A percentile compares a stretch with the other conserved stretches of the same genome.
phyloP scores from a whole-genome alignment of 2,797 vertebrate genomes.

The Lepilemur septentrionalis region DNA sequence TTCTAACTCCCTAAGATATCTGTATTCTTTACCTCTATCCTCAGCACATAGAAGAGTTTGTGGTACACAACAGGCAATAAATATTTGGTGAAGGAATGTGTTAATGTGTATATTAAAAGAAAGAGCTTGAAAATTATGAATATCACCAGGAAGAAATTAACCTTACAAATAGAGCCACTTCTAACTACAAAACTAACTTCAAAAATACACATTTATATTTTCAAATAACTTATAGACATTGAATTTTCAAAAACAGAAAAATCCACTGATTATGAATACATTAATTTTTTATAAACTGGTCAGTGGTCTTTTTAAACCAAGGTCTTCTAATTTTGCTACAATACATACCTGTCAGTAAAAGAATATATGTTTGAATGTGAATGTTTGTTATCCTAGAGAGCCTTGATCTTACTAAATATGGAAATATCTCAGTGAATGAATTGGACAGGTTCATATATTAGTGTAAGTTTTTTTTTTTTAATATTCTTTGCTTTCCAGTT shows the following conservation, averaged over 20 bases:
- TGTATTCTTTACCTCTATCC: background rate
- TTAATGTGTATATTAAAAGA: background rate
- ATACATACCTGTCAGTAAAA: background rate
- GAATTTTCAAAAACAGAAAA: background rate
- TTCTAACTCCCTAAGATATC: background rate
- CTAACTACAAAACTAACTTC: slow-evolving; percentile 10
- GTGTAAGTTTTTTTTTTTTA: background rate
- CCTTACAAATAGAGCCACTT: background rate
- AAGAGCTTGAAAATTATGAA: background rate
- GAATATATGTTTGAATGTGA: background rate
- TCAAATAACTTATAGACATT: background rate
- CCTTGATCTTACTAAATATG: background rate
- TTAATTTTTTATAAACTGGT: background rate
- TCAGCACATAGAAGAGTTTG: background rate
- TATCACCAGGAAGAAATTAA: background rate
- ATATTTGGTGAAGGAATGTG: background rate
- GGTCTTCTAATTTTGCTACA: background rate
- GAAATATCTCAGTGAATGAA: slow-evolving; percentile 1
- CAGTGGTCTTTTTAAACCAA: background rate
- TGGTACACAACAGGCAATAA: background rate
- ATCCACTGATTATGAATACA: background rate
- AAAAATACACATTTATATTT: background rate
- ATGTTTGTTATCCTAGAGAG: slow-evolving; percentile 24
- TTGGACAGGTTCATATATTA: background rate
- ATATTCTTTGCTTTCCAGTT: slow-evolving; percentile 1